Conservation (phyloP, 2,113 vertebrate species). For the Varanus komodoensis region DNA sequence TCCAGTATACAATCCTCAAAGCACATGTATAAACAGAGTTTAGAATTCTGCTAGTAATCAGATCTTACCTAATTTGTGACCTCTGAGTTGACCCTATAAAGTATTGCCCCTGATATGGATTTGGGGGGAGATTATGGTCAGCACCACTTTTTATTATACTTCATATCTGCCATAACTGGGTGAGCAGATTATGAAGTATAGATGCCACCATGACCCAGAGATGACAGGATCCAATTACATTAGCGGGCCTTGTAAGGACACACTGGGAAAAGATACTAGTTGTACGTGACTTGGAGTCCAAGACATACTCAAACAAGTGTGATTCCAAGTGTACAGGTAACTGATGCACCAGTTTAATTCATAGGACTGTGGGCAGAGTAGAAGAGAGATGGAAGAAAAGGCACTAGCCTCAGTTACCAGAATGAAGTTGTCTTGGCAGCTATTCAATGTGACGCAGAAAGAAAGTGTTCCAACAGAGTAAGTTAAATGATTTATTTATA, state of each 20-base stretch:
- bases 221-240: not conserved
- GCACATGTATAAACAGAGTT: too few relatives aligned
- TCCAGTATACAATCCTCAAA: too few relatives aligned
- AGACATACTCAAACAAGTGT: not conserved
- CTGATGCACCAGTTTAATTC: not conserved
- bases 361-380: not conserved
- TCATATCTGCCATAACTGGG: not conserved
- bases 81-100: too few relatives aligned
- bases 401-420: too few relatives aligned
- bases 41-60: too few relatives aligned
- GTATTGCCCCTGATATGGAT: too few relatives aligned
- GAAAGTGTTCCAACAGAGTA: conserved; percentile 25
- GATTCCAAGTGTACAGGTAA: not conserved
- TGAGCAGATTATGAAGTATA: not conserved
- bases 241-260: not conserved
- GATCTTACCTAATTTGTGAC: too few relatives aligned
- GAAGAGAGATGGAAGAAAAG: not conserved
- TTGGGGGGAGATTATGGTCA: too few relatives aligned
- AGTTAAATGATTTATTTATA: conserved; percentile 57
- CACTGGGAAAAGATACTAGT: not conserved
- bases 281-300: not conserved
- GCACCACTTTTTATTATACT: not conserved
- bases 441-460: not conserved
- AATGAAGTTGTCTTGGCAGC: not conserved
- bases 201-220: not conserved